phyloP scores from a whole-genome alignment of 2,113 vertebrate genomes.

The Triplophysa rosa region DNA sequence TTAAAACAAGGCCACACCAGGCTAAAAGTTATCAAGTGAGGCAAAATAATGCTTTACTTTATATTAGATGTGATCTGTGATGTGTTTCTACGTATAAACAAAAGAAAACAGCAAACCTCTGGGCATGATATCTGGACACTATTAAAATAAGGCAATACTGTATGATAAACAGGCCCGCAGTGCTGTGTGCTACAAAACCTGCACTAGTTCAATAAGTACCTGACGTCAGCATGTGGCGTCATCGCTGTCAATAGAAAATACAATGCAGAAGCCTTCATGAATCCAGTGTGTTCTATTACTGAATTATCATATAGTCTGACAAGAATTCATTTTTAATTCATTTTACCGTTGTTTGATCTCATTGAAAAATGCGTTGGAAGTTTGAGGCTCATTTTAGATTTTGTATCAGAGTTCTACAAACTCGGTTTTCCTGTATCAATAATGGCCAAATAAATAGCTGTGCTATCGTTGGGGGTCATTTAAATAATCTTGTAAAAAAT shows the following conservation, averaged over 20 bases:
- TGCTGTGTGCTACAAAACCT: constrained; percentile 7
- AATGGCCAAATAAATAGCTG: too few species aligned
- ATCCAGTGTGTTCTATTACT: constrained; percentile 4
- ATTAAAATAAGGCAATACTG: not conserved
- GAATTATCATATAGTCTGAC: not conserved
- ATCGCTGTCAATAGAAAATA: constrained; percentile 29
- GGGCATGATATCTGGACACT: not conserved
- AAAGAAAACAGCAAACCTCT: not conserved
- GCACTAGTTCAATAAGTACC: constrained; percentile 15
- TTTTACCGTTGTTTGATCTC: not conserved
- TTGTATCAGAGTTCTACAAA: not conserved
- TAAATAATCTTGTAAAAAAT: too few species aligned
- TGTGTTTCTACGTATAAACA: not conserved
- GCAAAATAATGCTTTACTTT: not conserved
- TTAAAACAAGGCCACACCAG: not conserved
- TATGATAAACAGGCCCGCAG: constrained; percentile 8
- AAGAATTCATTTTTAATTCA: not conserved
- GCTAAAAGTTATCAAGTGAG: not conserved
- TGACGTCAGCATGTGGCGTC: constrained; percentile 32
- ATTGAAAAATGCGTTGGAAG: not conserved
- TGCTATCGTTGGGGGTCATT: too few species aligned
- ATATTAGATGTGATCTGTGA: not conserved
- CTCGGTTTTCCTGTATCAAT: not conserved
- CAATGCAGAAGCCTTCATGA: constrained; percentile 14
- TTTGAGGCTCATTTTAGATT: not conserved